Base-by-base conservation (phyloP, 2,113 vertebrate species). In the Manacus vitellinus region DNA sequence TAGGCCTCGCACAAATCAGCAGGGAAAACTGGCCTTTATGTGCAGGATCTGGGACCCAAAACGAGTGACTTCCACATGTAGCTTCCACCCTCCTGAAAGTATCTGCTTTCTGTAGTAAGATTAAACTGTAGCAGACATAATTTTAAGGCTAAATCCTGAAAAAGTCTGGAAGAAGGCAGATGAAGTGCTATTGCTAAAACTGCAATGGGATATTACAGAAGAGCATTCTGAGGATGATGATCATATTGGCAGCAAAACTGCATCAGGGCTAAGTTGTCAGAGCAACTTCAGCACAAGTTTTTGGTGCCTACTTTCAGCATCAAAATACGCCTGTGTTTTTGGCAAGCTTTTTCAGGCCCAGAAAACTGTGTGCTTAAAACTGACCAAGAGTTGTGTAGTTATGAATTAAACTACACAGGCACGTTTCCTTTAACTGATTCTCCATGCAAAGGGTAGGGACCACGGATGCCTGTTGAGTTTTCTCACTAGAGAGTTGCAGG, bases 401-500 rank as follows among this genome's bases (percentile, higher is more conserved):
- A 33, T 7, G 49, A 13, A 43, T 87, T 67, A 52, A 92, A 56
- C 18, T 12, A 15, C 16, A n/a, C 5, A 39, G n/a, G 30, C 41
- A 52, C 2, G 4, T 33, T 84, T 89, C 44, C 49, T 87, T 77
- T 24, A 6, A 0, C 14, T 24, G 63, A 30, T 62, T 75, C 19
- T 79, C 49, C 20, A 1, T 30, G n/a, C 25, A 33, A 15, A 73
- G 25, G 12, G 15, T 22, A 28, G 37, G 27, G 20, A 23, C 19
- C 0, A 0, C 10, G 5, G 13, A 11, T 67, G 6, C 18, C 7
- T 4, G 24, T 2, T 44, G 78, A 62, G 35, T 3, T 73, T 72
- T 65, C 37, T 79, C 23, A 1, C 7, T 7, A 14, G 58, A 55
- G 39, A 55, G 47, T 4, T 0, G 0, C 3, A 0, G 19, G 58